Percentiles rank a stretch among this genome's conserved stretches.
phyloP scores from a whole-genome alignment of 2,113 vertebrate species.

The Donacobius atricapilla region DNA sequence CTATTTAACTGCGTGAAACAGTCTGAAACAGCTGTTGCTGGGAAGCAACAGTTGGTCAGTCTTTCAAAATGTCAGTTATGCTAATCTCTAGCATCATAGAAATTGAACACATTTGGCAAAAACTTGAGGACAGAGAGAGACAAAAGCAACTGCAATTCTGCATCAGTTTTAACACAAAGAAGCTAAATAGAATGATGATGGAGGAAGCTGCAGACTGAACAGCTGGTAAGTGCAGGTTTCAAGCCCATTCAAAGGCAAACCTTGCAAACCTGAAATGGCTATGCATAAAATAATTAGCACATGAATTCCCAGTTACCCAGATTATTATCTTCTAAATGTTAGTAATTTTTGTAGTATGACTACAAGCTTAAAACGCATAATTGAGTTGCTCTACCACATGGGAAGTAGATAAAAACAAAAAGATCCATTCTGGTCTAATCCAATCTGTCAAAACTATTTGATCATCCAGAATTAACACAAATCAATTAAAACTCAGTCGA shows the following conservation, averaged over 20 bases:
- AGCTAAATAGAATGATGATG: background rate
- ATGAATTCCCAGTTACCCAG: background rate
- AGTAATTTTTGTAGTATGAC: background rate
- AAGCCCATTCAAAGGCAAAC: background rate
- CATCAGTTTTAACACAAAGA: background rate
- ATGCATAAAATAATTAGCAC: background rate
- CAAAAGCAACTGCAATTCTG: background rate
- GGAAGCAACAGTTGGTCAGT: background rate
- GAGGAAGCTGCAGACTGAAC: background rate
- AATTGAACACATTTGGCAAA: background rate
- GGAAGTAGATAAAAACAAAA: background rate
- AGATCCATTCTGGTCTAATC: background rate
- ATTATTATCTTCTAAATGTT: background rate
- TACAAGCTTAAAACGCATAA: background rate
- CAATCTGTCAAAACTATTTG: background rate
- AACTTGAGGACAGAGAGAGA: background rate
- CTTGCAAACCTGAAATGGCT: background rate
- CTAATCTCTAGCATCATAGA: background rate
- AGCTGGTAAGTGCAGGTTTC: background rate
- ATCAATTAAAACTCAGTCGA: background rate
- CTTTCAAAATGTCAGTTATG: background rate
- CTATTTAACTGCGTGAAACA: background rate
- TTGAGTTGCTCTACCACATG: background rate
- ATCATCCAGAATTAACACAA: slow-evolving; percentile 4
- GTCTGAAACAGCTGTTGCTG: background rate